A percentile compares a stretch with the other conserved stretches of the same genome.
Evolutionary conservation across 2,888 invertebrate genomes (phyloP).

Genomic region (Cheilosia grossa): DNA sequence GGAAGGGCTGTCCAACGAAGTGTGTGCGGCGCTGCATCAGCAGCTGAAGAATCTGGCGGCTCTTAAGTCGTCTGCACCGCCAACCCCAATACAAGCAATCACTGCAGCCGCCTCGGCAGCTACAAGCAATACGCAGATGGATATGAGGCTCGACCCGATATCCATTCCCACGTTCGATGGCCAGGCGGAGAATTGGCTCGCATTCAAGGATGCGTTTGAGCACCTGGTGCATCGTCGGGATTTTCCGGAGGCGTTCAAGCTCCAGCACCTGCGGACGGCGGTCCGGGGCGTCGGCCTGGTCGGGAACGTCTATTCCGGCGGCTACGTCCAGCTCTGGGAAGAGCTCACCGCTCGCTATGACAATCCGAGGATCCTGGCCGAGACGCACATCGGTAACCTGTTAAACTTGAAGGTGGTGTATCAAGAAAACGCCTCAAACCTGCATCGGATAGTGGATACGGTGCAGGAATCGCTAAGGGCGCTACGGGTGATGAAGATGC

Average conservation of each 20-base stretch:
- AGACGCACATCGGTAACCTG: neutral
- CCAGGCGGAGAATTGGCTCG: neutral
- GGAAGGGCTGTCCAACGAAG: neutral
- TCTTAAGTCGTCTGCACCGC: too few relatives aligned
- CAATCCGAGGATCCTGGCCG: neutral
- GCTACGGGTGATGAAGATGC: neutral
- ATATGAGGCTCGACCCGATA: neutral
- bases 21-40: neutral
- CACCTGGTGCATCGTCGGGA: neutral
- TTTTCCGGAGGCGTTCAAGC: neutral
- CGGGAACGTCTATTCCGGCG: neutral
- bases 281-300: too few relatives aligned
- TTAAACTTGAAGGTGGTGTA: neutral
- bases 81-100: too few relatives aligned
- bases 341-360: neutral
- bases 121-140: neutral
- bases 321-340: neutral
- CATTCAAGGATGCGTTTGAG: neutral
- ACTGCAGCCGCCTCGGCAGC: neutral
- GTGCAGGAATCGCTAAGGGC: neutral
- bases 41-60: neutral
- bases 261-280: too few relatives aligned
- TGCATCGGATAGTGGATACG: neutral
- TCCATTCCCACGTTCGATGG: neutral
- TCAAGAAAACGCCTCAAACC: neutral